Percentiles rank a stretch among this genome's conserved stretches.
These are phyloP conservation scores for Hippoglossus hippoglossus DNA, from an alignment of 2,797 vertebrate genomes.

Conservation along the genomic window DNA sequence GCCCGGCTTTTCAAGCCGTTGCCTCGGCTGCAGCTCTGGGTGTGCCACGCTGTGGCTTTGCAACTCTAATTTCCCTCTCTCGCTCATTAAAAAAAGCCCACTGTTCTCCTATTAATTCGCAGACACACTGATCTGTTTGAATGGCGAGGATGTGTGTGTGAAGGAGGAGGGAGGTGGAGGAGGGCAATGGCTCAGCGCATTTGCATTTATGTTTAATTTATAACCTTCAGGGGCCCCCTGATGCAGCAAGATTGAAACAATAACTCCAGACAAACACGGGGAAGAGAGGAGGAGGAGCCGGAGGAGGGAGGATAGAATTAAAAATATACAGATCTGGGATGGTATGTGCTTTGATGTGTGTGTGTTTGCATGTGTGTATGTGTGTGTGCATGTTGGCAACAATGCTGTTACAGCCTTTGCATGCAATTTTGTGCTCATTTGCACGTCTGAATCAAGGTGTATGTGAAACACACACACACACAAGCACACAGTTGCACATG, in stretches of 20 bases:
- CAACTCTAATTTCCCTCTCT: conserved; percentile 82
- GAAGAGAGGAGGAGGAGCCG: conserved; percentile 79
- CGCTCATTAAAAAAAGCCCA: conserved; percentile 85
- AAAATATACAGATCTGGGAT: conserved; percentile 80
- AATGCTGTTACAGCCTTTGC: conserved; percentile 47
- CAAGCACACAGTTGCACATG: conserved; percentile 11
- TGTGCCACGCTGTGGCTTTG: conserved; percentile 78
- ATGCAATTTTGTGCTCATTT: conserved; percentile 41
- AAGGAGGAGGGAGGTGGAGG: conserved; percentile 67
- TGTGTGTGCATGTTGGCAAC: conserved; percentile 15
- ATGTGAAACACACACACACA: conserved; percentile 20
- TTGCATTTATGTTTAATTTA: conserved; percentile 91
- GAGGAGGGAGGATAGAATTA: conserved; percentile 77
- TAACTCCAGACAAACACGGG: conserved; percentile 83
- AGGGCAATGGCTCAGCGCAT: conserved; percentile 87
- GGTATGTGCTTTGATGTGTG: conserved; percentile 70
- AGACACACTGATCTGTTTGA: conserved; percentile 87
- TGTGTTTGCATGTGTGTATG: conserved; percentile 25
- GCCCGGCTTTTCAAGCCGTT: conserved; percentile 78
- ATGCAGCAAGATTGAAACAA: conserved; percentile 88
- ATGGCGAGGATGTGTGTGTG: conserved; percentile 71
- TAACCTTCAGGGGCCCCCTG: conserved; percentile 87
- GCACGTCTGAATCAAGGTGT: conserved; percentile 63
- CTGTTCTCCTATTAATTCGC: conserved; percentile 87
- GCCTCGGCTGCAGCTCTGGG: conserved; percentile 81